Evolutionary conservation across 1,140 invertebrate species (phyloP).

Genomic region (Zaprionus nigranus): DNA sequence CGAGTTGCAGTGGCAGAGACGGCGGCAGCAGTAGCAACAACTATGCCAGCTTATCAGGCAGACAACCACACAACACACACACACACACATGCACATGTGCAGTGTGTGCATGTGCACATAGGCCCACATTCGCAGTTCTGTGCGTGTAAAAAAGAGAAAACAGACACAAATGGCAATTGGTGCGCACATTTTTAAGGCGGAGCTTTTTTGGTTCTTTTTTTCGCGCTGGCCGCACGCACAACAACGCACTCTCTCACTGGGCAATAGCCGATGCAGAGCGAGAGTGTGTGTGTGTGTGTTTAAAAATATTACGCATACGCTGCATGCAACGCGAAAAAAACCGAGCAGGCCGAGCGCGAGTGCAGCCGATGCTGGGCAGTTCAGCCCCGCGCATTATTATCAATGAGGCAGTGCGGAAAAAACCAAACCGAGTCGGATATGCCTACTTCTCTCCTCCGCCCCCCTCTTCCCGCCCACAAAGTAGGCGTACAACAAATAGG

Average conservation of each 20-base stretch:
- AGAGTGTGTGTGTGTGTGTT: constrained; percentile 49
- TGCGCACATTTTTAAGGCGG: constrained; percentile 84
- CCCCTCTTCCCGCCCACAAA: constrained; percentile 4
- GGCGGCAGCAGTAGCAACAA: constrained; percentile 24
- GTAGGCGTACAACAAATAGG: constrained; percentile 40
- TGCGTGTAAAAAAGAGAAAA: constrained; percentile 82
- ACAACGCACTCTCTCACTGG: constrained; percentile 60
- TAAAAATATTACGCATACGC: constrained; percentile 80
- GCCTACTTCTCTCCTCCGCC: neutral
- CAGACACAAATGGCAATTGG: constrained; percentile 82
- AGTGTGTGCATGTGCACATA: constrained; percentile 40
- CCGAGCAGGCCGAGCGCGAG: constrained; percentile 54
- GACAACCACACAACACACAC: constrained; percentile 24
- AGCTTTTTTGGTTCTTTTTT: constrained; percentile 84
- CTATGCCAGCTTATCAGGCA: constrained; percentile 64
- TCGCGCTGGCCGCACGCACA: constrained; percentile 66
- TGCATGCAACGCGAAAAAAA: constrained; percentile 46
- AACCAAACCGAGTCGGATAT: constrained; percentile 38
- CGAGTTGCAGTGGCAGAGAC: neutral
- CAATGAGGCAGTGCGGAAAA: constrained; percentile 67
- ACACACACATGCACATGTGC: neutral
- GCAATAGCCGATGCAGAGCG: constrained; percentile 33
- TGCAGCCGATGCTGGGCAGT: constrained; percentile 48
- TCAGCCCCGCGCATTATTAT: constrained; percentile 70
- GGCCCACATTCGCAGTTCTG: constrained; percentile 49